Base-by-base conservation (phyloP, 2,113 vertebrate species). In the Pelecanoides urinatrix region DNA sequence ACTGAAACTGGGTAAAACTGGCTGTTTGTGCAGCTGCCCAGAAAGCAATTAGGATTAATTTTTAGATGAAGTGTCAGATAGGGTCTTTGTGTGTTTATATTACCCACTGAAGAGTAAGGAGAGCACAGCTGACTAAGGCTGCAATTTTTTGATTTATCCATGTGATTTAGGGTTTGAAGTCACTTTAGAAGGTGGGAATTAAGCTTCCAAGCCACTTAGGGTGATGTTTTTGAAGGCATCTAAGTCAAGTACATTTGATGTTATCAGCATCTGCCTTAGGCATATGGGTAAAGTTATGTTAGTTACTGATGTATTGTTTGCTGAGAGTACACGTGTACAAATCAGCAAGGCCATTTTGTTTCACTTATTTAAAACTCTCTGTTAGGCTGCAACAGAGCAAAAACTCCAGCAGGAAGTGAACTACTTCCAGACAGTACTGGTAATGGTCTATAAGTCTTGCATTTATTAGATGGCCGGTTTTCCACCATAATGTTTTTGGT, bases 1-100 rank as follows among this genome's bases (percentile, higher is more conserved):
- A 91, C 79, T 52, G 70, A 72, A 93, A 67, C 50, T 63, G 73
- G 82, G 58, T 91, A 85, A 84, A 91, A 34, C 90, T 74, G 92
- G 25, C 74, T 94, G 87, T 90, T 93, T 96, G 68, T 93, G 90
- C 91, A 87, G 91, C 94, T 97, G 88, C 68, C 83, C 83, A 85
- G 80, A 94, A 81, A 85, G 80, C 88, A 89, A 84, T 95, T 84
- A 81, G 68, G 86, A 89, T 87, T 94, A 91, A 89, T 94, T 93
- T 93, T 96, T 81, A 97, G 95, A 92, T 92, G 72, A 76, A 80
- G 65, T 75, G 36, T 81, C 80, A 80, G 72, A 61, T 86, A 86
- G 30, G 32, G 16, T 71, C 27, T 25, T 71, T 72, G 26, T 70
- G 49, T 96, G 82, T 93, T 95, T 93, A 30, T 71, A 67, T 91